Evolutionary conservation across 2,888 invertebrate genomes (phyloP).

Genomic region (Temnothorax rugatulus): DNA sequence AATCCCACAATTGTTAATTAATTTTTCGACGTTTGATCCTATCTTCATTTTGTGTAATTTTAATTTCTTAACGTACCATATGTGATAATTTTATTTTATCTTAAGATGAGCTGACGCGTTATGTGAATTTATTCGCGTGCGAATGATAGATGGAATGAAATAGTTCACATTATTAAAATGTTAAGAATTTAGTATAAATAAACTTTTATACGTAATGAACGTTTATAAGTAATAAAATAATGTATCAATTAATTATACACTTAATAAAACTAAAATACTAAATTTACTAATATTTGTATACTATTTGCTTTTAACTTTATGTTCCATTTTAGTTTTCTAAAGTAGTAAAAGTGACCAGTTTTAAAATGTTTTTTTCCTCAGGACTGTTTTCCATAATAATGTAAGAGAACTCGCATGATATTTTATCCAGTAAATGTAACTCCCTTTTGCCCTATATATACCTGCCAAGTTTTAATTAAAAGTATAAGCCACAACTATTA

Average conservation of each 20-base stretch:
- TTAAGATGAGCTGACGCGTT: neutral
- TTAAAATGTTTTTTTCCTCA: neutral
- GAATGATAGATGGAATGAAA: neutral
- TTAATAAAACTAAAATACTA: neutral
- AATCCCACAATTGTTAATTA: neutral
- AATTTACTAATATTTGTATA: neutral
- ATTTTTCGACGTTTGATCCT: neutral
- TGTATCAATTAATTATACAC: constrained; percentile 1
- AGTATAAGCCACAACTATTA: constrained; percentile 14
- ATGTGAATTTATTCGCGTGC: neutral
- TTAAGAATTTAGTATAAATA: neutral
- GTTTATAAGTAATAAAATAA: neutral
- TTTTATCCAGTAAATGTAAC: neutral
- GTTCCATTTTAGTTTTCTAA: neutral
- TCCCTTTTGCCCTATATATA: neutral
- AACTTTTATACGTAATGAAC: neutral
- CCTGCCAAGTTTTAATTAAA: constrained; percentile 58
- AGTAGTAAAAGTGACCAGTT: neutral
- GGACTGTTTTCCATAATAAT: constrained; percentile 19
- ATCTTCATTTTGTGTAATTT: neutral
- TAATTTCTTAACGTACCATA: neutral
- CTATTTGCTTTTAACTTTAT: neutral
- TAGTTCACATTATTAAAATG: neutral
- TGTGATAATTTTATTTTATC: neutral
- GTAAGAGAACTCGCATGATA: constrained; percentile 17